Evolutionary conservation across 2,797 vertebrate genomes (phyloP).

Genomic region (Lemur catta): DNA sequence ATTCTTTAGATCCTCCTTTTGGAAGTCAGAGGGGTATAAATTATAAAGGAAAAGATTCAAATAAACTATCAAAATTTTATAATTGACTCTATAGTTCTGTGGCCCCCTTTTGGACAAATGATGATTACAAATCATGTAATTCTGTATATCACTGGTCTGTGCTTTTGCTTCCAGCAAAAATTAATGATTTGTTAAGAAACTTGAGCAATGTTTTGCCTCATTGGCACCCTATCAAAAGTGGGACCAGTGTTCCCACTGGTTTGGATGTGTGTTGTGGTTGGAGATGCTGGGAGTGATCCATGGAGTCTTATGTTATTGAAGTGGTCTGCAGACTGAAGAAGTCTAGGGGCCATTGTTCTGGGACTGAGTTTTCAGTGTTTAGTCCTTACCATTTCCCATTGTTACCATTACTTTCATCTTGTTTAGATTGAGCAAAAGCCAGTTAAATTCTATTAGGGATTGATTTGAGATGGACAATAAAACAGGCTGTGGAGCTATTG

Average conservation of each 20-base stretch:
- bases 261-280: background rate
- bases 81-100: background rate
- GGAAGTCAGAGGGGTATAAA: background rate
- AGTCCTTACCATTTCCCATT: background rate
- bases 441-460: background rate
- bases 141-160: background rate
- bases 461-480: background rate
- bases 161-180: background rate
- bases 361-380: background rate
- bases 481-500: background rate
- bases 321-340: background rate
- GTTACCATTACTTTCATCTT: constrained; percentile 10
- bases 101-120: background rate
- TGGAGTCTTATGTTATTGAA: background rate
- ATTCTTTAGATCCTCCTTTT: background rate
- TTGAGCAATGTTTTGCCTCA: background rate
- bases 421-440: constrained; percentile 26
- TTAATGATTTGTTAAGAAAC: background rate
- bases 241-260: background rate
- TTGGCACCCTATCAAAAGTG: background rate
- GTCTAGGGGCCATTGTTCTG: background rate
- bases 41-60: background rate
- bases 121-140: background rate
- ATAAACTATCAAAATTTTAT: background rate
- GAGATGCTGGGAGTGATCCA: background rate